Base-by-base conservation (phyloP, 2,888 invertebrate genomes). In the Hirtodrosophila histrioides region DNA sequence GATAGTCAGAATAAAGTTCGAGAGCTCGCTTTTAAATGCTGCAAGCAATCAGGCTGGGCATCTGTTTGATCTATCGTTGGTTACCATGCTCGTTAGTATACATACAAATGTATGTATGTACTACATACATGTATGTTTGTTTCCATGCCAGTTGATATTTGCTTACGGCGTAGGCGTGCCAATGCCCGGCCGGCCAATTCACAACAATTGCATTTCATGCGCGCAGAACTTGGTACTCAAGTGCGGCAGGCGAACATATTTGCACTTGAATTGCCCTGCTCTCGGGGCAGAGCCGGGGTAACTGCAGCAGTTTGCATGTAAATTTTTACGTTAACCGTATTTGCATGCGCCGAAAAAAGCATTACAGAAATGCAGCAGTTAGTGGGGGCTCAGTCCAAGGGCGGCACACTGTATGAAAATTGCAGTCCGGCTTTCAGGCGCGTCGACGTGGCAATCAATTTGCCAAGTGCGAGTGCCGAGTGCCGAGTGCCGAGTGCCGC, bases 151-250 rank as follows among this genome's bases (percentile, higher is more conserved):
- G 60, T 75, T 58, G 54, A 44, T 67, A 64, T 73, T 55, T 69
- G 64, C 40, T 43, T 37, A 48, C 24, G 36, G 31, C 6, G 27
- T 40, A 45, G 58, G 60, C 40, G 45, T 65, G 56, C 48, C 39
- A 27, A 7, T 11, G 37, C n/a, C 51, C 48, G 12, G 48, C 39
- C 23, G 62, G 60, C 70, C 85, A 87, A 77, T 81, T 81, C 74
- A 87, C 78, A 87, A 81, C 81, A 81, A 81, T 87, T 84, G 81
- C 85, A 63, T 86, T 80, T 70, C 79, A 79, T 83, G 84, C 61
- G 63, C 69, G 57, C 55, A 58, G 53, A 85, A 87, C 86, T 87
- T 87, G 82, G 69, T 78, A 67, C 85, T 81, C 87, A 81, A 87
- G 87, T 74, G 78, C 66, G 78, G 85, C 74, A 66, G 70, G 79